Evolutionary conservation across 2,888 invertebrate species (phyloP).

Genomic region (Agriotes lineatus): DNA sequence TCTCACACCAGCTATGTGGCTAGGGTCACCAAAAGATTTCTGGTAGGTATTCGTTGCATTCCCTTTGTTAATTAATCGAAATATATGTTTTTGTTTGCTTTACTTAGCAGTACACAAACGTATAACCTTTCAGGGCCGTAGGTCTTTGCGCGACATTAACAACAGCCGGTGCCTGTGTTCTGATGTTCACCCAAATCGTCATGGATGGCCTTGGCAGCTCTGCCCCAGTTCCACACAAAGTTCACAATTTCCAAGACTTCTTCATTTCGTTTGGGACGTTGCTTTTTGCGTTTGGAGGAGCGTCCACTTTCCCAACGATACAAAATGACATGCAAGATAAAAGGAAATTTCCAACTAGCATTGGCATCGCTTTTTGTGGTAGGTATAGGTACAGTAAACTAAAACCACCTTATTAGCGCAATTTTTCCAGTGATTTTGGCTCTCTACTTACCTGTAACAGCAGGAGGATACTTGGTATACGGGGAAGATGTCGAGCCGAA

Average conservation of each 20-base stretch:
- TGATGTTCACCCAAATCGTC: conserved; percentile 74
- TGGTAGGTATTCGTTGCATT: no score
- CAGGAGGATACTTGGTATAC: conserved; percentile 74
- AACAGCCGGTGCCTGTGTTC: conserved; percentile 72
- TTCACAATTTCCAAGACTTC: conserved; percentile 74
- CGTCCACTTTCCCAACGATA: conserved; percentile 82
- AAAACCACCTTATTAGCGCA: conserved; percentile 8
- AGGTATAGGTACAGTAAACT: no score
- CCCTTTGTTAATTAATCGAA: no score
- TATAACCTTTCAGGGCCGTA: conserved; percentile 67
- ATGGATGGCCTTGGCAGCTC: conserved; percentile 66
- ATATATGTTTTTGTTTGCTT: no score
- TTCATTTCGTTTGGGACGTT: conserved; percentile 79
- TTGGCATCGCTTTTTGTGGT: conserved; percentile 74
- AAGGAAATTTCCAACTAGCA: conserved; percentile 73
- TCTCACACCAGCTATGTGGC: conserved; percentile 74
- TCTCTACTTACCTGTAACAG: conserved; percentile 73
- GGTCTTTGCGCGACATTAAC: conserved; percentile 75
- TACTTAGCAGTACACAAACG: not conserved
- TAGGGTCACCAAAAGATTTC: conserved; percentile 80
- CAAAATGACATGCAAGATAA: conserved; percentile 83
- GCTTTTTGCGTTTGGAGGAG: conserved; percentile 80
- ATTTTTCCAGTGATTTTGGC: conserved; percentile 68
- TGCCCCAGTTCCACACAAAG: conserved; percentile 66
- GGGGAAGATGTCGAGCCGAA: conserved; percentile 74